phyloP scores from a whole-genome alignment of 2,113 vertebrate genomes.

The Trachemys scripta region DNA sequence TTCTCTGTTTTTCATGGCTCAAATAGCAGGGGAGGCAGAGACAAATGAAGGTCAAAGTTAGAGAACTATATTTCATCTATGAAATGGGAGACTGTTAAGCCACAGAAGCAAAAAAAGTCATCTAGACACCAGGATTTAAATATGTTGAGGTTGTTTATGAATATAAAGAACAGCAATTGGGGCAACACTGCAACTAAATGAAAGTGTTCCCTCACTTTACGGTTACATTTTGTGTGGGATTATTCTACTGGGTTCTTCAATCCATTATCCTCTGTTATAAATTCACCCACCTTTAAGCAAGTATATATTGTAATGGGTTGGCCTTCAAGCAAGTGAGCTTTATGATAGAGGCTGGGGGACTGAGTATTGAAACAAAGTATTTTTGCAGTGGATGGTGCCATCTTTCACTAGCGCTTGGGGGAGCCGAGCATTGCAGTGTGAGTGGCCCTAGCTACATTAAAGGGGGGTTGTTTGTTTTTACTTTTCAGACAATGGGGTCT shows the following conservation, averaged over 20 bases:
- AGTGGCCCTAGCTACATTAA: not conserved
- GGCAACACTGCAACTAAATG: not conserved
- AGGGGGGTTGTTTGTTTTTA: not conserved
- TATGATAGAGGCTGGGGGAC: not conserved
- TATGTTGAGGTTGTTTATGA: conserved; percentile 6
- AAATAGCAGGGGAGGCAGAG: conserved; percentile 1
- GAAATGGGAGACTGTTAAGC: not conserved
- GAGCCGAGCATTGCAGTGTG: fast-evolving
- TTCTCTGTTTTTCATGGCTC: not conserved
- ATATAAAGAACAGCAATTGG: not conserved
- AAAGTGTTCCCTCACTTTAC: not conserved
- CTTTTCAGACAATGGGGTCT: not conserved
- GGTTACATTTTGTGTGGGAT: not conserved
- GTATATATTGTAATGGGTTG: not conserved
- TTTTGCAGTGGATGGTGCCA: not conserved
- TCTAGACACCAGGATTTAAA: not conserved
- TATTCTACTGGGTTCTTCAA: not conserved
- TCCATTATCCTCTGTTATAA: not conserved
- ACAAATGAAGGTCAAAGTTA: not conserved
- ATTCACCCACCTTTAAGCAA: not conserved
- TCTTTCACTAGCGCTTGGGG: not conserved
- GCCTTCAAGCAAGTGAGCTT: not conserved
- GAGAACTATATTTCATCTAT: not conserved
- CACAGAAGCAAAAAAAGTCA: not conserved
- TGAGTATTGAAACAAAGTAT: not conserved